These are phyloP conservation scores for Chondrilla cf. caribensis DNA, from an alignment of 37 sponge, comb jelly and placozoan species.

Conservation along the genomic window DNA sequence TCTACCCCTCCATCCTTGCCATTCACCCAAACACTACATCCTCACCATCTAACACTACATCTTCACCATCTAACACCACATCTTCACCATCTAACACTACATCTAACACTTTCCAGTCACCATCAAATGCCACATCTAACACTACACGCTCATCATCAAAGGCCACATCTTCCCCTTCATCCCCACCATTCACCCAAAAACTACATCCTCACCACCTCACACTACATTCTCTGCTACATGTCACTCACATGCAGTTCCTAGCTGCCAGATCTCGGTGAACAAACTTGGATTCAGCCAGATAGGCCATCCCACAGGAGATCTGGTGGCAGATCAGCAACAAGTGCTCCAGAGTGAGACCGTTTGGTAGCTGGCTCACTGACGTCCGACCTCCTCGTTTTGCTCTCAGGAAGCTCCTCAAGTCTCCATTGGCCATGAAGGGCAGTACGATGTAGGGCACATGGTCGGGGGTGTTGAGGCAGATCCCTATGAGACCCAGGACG, in stretches of 20 bases:
- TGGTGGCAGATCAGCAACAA: conserved; percentile 5
- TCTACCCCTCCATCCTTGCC: too few species aligned
- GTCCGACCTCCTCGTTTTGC: conserved; percentile 23
- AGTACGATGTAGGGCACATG: conserved; percentile 35
- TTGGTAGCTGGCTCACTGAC: neutral
- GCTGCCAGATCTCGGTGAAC: conserved; percentile 23
- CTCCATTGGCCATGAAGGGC: conserved; percentile 51
- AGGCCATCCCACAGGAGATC: conserved; percentile 11
- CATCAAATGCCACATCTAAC: too few species aligned
- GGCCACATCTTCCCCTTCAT: too few species aligned
- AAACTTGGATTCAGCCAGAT: conserved; percentile 19
- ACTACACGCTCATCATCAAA: neutral
- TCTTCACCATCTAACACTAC: too few species aligned
- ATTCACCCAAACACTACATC: too few species aligned
- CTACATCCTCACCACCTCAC: too few species aligned
- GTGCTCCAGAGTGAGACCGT: neutral
- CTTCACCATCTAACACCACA: too few species aligned
- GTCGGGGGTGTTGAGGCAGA: conserved; percentile 37
- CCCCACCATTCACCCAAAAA: too few species aligned
- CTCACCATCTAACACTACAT: too few species aligned
- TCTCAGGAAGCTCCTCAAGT: conserved; percentile 27
- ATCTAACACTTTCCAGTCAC: neutral
- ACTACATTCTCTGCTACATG: too few species aligned
- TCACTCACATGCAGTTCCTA: conserved; percentile 20
- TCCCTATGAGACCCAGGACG: conserved; percentile 38